phyloP scores from a whole-genome alignment of 1,140 invertebrate genomes.

The Cataglyphis hispanica region DNA sequence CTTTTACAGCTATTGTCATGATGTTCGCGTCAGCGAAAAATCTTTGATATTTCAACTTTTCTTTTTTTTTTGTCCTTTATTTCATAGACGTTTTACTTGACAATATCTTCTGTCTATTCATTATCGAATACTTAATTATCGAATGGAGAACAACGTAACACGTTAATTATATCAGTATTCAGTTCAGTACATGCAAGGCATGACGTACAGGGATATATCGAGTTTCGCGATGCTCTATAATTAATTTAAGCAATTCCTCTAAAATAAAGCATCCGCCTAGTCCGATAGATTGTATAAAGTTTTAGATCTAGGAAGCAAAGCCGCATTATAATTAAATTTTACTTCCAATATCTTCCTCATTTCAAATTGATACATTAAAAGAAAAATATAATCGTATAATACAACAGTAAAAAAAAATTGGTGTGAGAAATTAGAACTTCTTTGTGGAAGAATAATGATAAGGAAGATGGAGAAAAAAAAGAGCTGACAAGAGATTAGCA shows the following conservation, averaged over 20 bases:
- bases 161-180: not conserved
- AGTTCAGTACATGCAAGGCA: not conserved
- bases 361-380: slow-evolving; percentile 18
- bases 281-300: not conserved
- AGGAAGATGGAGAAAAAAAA: not conserved
- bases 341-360: slow-evolving; percentile 18
- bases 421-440: not conserved
- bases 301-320: slow-evolving; percentile 58
- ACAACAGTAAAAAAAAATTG: not conserved
- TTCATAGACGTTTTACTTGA: not conserved
- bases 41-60: not conserved
- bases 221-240: slow-evolving; percentile 12
- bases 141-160: not conserved
- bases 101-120: not conserved
- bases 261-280: slow-evolving; percentile 34
- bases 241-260: slow-evolving; percentile 55
- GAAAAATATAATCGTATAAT: slow-evolving; percentile 1
- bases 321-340: slow-evolving; percentile 60
- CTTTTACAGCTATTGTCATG: not conserved
- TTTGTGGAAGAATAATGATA: not conserved
- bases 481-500: slow-evolving; percentile 32
- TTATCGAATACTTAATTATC: slow-evolving; percentile 6
- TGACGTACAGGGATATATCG: slow-evolving; percentile 6
- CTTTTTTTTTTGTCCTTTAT: not conserved
- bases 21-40: not conserved